Conservation (phyloP, 2,888 invertebrate species). For the Acanthosepion lycidas region DNA sequence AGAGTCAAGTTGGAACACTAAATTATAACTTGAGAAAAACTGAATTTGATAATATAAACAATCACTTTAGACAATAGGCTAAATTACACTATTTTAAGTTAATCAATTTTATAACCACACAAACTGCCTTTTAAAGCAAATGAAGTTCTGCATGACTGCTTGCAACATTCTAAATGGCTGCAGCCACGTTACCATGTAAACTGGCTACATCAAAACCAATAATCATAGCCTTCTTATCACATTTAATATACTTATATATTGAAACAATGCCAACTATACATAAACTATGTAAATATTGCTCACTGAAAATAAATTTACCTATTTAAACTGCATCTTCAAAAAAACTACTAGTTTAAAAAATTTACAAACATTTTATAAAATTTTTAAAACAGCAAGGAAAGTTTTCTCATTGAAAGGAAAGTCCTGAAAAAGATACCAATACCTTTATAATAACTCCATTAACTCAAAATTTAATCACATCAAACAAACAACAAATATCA, state of each 20-base stretch:
- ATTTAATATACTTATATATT: background rate
- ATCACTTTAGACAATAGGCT: background rate
- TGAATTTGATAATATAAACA: background rate
- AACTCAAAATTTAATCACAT: too few species aligned
- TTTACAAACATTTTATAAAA: too few species aligned
- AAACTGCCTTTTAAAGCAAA: background rate
- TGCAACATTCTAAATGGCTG: background rate
- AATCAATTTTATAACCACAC: background rate
- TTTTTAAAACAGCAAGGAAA: too few species aligned
- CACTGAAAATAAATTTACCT: background rate
- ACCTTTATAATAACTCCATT: too few species aligned
- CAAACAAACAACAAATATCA: too few species aligned
- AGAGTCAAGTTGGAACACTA: background rate
- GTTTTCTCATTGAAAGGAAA: too few species aligned
- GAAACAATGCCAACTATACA: background rate
- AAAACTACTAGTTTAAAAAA: background rate
- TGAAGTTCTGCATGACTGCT: background rate
- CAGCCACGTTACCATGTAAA: background rate
- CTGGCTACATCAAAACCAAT: background rate
- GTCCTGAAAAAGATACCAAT: too few species aligned
- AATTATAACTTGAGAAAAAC: background rate
- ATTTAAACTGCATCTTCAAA: background rate
- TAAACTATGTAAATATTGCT: background rate
- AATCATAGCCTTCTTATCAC: background rate
- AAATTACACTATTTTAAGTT: background rate